Percentiles rank a stretch among this genome's conserved stretches.
These are phyloP conservation scores for Argyrosomus regius DNA, from an alignment of 2,797 vertebrate genomes.

Conservation along the genomic window DNA sequence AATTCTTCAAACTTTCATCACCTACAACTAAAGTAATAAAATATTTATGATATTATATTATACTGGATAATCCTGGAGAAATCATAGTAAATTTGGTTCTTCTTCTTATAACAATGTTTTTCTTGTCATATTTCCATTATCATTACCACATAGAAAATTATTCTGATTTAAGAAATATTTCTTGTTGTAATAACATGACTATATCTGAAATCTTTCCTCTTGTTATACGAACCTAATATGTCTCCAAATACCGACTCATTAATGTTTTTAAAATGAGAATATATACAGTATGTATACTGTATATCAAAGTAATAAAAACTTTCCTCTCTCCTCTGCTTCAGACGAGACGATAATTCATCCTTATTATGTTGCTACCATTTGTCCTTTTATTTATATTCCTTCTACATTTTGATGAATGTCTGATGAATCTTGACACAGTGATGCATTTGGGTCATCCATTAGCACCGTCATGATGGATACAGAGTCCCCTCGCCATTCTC, in stretches of 20 bases:
- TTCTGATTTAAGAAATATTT: not conserved
- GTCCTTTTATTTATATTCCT: conserved; percentile 55
- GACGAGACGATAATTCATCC: conserved; percentile 41
- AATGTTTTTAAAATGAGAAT: not conserved
- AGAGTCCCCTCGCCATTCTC: conserved; percentile 51
- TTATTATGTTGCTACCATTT: conserved; percentile 22
- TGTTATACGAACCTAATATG: not conserved
- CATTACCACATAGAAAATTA: not conserved
- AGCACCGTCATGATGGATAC: conserved; percentile 73
- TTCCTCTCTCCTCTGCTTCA: conserved; percentile 2
- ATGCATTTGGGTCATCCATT: conserved; percentile 74
- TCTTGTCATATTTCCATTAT: too few relatives aligned
- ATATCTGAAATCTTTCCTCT: not conserved
- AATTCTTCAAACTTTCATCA: not conserved
- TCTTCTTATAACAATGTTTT: not conserved
- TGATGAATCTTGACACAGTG: conserved; percentile 58
- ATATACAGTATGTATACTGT: too few relatives aligned
- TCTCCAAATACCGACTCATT: not conserved
- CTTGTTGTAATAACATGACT: not conserved
- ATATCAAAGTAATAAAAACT: conserved; percentile 7
- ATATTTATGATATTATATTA: too few relatives aligned
- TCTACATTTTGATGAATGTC: conserved; percentile 64
- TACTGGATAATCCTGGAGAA: not conserved
- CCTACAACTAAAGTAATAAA: not conserved
- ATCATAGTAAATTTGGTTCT: not conserved